Evolutionary conservation across 2,888 invertebrate genomes (phyloP).

Genomic region (Limenitis camilla): DNA sequence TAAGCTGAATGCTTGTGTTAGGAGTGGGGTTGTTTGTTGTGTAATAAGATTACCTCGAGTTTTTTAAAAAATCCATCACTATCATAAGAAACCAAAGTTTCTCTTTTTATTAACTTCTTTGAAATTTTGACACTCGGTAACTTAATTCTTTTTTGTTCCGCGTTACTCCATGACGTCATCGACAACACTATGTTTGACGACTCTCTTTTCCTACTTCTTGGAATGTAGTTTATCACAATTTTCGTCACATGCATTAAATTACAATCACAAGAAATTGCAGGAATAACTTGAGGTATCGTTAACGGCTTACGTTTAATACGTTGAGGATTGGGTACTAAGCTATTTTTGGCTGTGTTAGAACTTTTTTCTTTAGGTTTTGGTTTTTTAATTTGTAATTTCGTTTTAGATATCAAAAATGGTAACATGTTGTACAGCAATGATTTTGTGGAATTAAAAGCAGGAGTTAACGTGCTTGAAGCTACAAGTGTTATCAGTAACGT

Average conservation of each 20-base stretch:
- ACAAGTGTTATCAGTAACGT: conserved; percentile 22
- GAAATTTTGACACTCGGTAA: conserved; percentile 43
- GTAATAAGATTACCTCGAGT: conserved; percentile 53
- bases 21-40: too few species aligned
- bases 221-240: conserved; percentile 51
- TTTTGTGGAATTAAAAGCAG: background rate
- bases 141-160: conserved; percentile 50
- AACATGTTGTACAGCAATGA: conserved; percentile 37
- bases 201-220: conserved; percentile 50
- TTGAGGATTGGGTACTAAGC: conserved; percentile 38
- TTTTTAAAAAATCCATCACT: conserved; percentile 59
- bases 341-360: conserved; percentile 35
- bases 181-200: conserved; percentile 52
- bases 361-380: conserved; percentile 37
- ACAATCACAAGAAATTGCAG: conserved; percentile 48
- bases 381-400: conserved; percentile 48
- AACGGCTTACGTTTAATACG: conserved; percentile 37
- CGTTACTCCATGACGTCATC: conserved; percentile 49
- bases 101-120: conserved; percentile 40
- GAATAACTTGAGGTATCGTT: conserved; percentile 29
- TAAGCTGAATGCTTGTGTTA: too few species aligned
- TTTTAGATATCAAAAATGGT: conserved; percentile 60
- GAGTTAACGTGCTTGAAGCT: conserved; percentile 19
- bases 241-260: conserved; percentile 52
- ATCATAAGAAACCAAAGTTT: conserved; percentile 40